Evolutionary conservation across 1,140 invertebrate species (phyloP), one percentile per base, ranked within the genome.

Genomic region (Hylyphantes graminicola): DNA sequence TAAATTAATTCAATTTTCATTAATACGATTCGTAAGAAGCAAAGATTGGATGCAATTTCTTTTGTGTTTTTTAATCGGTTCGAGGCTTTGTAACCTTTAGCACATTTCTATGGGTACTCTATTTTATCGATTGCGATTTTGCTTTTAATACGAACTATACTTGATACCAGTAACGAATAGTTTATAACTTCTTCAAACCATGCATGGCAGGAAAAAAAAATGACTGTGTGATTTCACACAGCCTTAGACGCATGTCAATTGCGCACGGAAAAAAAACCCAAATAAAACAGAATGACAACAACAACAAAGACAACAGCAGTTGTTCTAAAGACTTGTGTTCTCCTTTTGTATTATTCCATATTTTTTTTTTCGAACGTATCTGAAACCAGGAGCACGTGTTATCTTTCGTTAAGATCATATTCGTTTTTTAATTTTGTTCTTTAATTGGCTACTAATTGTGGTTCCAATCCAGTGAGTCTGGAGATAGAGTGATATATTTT

Each of bases 321-420:
- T 76, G 74, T 76, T 61, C 68, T 70, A 70, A 70, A 51, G n/a
- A 70, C 15, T 17, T 70, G 68, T 17, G 50, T 53, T 70, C 50
- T n/a, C 68, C n/a, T 70, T 35, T 70, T 70, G 68, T 70, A 51
- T 76, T 59, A 13, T n/a, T 11, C 10, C 48, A 13, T 61, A 53
- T 61, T n/a, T n/a, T 64, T 15, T 50, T 64, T 64, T 10, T 54
- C 8, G 2, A 9, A 8, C 35, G 6, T 17, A 13, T 7, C 64
- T 76, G 61, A 57, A 63, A 70, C 21, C 64, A 12, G 48, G 74
- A 59, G 64, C 74, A 76, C 74, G 74, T 76, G 74, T 63, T 76
- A 64, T 76, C 74, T 76, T 76, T 76, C 74, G 74, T 76, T 59
- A 76, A 76, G 59, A 76, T 76, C 74, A 21, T 76, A 48, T 15